Evolutionary conservation across 37 sponge, comb jelly and placozoan genomes (phyloP), one percentile per base, ranked within the genome.

Genomic region (Ephydatia muelleri): DNA sequence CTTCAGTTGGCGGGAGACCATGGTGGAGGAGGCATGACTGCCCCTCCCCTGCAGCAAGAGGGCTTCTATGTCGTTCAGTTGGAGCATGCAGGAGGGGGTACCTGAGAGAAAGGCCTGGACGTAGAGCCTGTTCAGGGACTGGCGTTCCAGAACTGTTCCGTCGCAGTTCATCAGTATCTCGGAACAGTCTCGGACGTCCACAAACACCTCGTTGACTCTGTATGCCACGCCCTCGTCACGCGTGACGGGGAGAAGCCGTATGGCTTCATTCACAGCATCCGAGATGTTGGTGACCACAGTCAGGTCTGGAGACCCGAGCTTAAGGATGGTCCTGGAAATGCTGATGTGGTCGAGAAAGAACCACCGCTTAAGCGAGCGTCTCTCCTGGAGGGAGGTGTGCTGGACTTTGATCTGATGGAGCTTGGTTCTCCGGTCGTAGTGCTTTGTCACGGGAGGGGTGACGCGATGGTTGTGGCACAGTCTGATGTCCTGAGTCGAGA

Each of bases 111-210:
- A 95, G 16, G 92, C 95, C 72, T 95, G 95, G 23, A 95, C 80
- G 64, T 89, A 86, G 38, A 95, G 38, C n/a, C 89, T 31, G 43
- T 90, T 92, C 21, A 87, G 80, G 11, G 92, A 92, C 57, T 78
- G 75, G 39, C 95, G 74, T 64, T 95, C 95, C 64, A 95, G 71
- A 0, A 95, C 95, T 0, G 95, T 92, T 25, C 95, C 95, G 77
- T 95, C 89, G 67, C 95, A 92, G 82, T 92, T 95, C 95, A 95
- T 95, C 76, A 95, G 72, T 30, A 95, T 95, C 35, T 90, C 80
- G 0, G 92, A 86, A 40, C 80, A 49, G 65, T 95, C 95, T 76
- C 92, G 92, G 68, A 95, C 86, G 73, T 95, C 95, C 19, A 95
- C 70, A 76, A 95, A 95, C 37, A 95, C 93, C 78, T 95, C 95